phyloP scores from a whole-genome alignment of 2,888 invertebrate genomes.

The Eulithis testata region DNA sequence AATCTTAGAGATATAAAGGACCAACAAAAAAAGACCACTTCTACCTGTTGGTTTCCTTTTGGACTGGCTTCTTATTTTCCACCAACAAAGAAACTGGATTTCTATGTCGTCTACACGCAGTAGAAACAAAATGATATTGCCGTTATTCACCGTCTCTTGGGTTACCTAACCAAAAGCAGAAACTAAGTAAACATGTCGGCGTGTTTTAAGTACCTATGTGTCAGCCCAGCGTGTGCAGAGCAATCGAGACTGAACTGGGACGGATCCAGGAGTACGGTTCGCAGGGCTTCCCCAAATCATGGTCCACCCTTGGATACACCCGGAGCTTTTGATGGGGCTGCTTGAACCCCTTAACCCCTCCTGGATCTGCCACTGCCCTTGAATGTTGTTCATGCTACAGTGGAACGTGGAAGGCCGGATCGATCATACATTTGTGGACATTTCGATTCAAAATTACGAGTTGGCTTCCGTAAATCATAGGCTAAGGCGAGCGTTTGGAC shows the following conservation, averaged over 20 bases:
- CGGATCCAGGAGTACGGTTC: too few relatives aligned
- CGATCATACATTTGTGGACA: slow-evolving; percentile 9
- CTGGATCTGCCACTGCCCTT: background rate
- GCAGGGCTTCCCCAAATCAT: too few relatives aligned
- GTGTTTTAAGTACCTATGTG: slow-evolving; percentile 11
- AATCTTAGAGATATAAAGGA: too few relatives aligned
- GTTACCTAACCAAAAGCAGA: background rate
- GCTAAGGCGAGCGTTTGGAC: background rate
- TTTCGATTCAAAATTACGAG: slow-evolving; percentile 2
- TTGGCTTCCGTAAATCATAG: background rate
- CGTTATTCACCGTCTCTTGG: background rate
- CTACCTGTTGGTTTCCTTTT: too few relatives aligned
- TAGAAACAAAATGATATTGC: background rate
- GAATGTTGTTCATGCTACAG: slow-evolving; percentile 21
- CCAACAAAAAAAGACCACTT: too few relatives aligned
- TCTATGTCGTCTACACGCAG: too few relatives aligned
- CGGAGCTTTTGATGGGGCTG: too few relatives aligned
- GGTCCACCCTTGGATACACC: too few relatives aligned
- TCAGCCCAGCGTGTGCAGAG: slow-evolving; percentile 11
- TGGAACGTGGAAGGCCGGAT: slow-evolving; percentile 2
- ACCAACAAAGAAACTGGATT: too few relatives aligned
- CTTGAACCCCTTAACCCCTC: too few relatives aligned
- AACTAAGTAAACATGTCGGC: slow-evolving; percentile 16
- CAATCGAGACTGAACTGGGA: slow-evolving; percentile 1
- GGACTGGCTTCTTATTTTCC: too few relatives aligned